These are phyloP conservation scores for Trogon melanurus DNA, from an alignment of 2,113 vertebrate species.

Conservation along the genomic window DNA sequence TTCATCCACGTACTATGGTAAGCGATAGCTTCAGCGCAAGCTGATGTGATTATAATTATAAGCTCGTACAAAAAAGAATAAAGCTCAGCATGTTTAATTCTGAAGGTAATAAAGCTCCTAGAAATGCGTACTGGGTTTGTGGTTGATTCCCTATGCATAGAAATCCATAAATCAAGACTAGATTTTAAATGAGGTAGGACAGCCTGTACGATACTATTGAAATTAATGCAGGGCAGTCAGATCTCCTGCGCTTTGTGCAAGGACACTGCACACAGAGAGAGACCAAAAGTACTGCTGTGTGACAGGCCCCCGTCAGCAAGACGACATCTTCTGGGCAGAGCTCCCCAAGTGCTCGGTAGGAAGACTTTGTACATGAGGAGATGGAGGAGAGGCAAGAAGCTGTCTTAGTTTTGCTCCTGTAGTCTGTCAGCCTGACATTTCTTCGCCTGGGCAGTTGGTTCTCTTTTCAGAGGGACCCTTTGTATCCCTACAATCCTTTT, in stretches of 20 bases:
- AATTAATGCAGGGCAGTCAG: not conserved
- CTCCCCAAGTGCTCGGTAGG: not conserved
- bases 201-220: not conserved
- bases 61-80: not conserved
- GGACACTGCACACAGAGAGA: not conserved
- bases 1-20: not conserved
- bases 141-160: not conserved
- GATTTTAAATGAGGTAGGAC: constrained; percentile 7
- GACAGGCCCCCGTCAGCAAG: not conserved
- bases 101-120: constrained; percentile 12
- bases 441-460: not conserved
- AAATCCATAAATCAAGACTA: constrained; percentile 30
- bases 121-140: not conserved
- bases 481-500: not conserved
- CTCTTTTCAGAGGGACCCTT: not conserved
- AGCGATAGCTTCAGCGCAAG: not conserved
- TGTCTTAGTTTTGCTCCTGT: not conserved
- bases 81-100: constrained; percentile 31
- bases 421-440: not conserved
- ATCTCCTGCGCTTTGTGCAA: not conserved
- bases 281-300: not conserved
- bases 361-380: not conserved
- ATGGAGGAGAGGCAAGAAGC: not conserved
- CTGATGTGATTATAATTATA: constrained; percentile 31
- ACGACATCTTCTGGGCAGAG: not conserved